Conservation (phyloP, 2,888 invertebrate genomes). For the Noctua fimbriata region DNA sequence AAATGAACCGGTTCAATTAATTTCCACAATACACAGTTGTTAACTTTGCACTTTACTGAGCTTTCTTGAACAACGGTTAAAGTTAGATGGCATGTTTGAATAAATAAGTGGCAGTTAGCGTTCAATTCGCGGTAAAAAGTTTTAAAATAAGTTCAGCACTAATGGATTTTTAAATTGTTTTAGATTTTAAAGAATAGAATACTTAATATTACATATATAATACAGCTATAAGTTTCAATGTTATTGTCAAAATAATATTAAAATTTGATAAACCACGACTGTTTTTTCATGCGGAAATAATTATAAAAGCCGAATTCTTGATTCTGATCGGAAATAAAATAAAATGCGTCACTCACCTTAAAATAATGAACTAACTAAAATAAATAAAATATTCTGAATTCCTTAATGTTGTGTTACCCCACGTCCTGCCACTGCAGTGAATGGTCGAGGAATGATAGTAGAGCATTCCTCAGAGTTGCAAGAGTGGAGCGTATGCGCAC, state of each 20-base stretch:
- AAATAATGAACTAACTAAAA: slow-evolving; percentile 23
- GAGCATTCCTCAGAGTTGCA: slow-evolving; percentile 60
- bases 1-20: slow-evolving; percentile 46
- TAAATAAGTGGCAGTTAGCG: slow-evolving; percentile 23
- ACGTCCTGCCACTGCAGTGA: slow-evolving; percentile 72
- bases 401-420: slow-evolving; percentile 18
- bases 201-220: background rate
- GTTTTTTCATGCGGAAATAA: slow-evolving; percentile 8
- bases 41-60: slow-evolving; percentile 38
- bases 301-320: slow-evolving; percentile 1
- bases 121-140: slow-evolving; percentile 23
- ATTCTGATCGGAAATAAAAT: background rate
- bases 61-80: slow-evolving; percentile 22
- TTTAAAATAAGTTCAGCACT: background rate
- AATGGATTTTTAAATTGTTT: slow-evolving; percentile 6
- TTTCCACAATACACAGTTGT: slow-evolving; percentile 16
- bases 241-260: background rate
- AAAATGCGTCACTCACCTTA: slow-evolving; percentile 46
- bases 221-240: background rate
- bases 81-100: slow-evolving; percentile 12
- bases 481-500: slow-evolving; percentile 60
- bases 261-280: background rate
- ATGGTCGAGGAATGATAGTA: slow-evolving; percentile 75
- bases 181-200: background rate
- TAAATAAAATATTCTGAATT: slow-evolving; percentile 7